phyloP scores from a whole-genome alignment of 2,113 vertebrate genomes.

The Centropristis striata region DNA sequence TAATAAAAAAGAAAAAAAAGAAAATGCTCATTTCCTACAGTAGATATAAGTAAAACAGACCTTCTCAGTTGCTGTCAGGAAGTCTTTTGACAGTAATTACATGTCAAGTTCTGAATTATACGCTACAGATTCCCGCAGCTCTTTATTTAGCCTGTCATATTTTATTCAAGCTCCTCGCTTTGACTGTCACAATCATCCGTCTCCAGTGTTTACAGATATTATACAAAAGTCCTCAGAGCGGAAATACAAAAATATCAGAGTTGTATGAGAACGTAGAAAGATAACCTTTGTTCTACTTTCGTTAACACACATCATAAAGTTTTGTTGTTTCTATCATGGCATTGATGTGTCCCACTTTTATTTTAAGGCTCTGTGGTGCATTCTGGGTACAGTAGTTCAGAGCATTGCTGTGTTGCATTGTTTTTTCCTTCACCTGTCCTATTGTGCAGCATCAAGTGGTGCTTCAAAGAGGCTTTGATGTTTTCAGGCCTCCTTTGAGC shows the following conservation, averaged over 20 bases:
- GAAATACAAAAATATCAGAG: conserved; percentile 55
- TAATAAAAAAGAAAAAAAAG: not conserved
- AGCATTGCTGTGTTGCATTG: conserved; percentile 20
- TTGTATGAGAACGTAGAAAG: conserved; percentile 31
- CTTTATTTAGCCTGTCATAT: conserved; percentile 75
- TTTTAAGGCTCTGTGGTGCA: conserved; percentile 56
- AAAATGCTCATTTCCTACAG: conserved; percentile 1
- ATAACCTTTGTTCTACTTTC: conserved; percentile 55
- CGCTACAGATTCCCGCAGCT: conserved; percentile 48
- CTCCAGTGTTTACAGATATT: conserved; percentile 56
- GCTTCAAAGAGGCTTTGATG: conserved; percentile 74
- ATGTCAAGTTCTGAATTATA: conserved; percentile 59
- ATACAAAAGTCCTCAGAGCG: conserved; percentile 37
- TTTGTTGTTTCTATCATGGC: conserved; percentile 14
- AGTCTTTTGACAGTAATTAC: conserved; percentile 61
- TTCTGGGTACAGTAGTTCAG: conserved; percentile 73
- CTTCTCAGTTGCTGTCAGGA: conserved; percentile 33
- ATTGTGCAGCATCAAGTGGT: conserved; percentile 60
- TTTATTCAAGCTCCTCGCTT: conserved; percentile 53
- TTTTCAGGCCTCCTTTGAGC: conserved; percentile 66
- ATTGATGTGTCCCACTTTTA: conserved; percentile 60
- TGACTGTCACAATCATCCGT: conserved; percentile 52
- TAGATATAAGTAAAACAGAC: conserved; percentile 7
- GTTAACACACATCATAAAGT: conserved; percentile 2
- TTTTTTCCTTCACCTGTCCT: conserved; percentile 66